These are phyloP conservation scores for Invenusta paracnida DNA, from an alignment of 2,888 invertebrate species.

Conservation along the genomic window DNA sequence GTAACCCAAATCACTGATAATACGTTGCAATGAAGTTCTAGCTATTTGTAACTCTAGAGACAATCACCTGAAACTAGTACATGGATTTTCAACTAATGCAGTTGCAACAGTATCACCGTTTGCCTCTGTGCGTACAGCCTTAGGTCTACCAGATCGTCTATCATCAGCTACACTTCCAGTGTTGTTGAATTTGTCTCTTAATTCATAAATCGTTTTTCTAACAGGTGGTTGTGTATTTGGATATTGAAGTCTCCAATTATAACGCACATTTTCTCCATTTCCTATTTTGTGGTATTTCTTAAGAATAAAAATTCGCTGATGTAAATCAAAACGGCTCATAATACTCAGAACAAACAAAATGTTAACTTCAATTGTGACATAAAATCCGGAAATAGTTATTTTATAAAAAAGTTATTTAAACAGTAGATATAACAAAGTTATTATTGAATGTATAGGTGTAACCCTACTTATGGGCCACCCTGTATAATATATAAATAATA, in stretches of 20 bases:
- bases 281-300: background rate
- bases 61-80: background rate
- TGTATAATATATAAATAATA: no score
- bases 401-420: background rate
- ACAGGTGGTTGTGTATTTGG: no score
- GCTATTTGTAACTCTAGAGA: background rate
- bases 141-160: constrained; percentile 7
- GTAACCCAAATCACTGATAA: background rate
- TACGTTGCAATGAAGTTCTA: background rate
- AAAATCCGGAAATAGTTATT: background rate
- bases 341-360: background rate
- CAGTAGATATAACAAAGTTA: background rate
- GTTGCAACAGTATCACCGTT: background rate
- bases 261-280: background rate
- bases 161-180: constrained; percentile 5
- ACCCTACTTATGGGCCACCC: constrained; percentile 15
- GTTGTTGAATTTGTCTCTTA: constrained; percentile 18
- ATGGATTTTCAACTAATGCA: background rate
- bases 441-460: background rate
- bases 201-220: constrained; percentile 8
- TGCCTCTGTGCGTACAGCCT: background rate
- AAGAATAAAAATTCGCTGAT: constrained; percentile 6
- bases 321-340: background rate
- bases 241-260: background rate
- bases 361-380: background rate